Base-by-base conservation (phyloP, 1,140 invertebrate genomes). In the Drosophila pectinifera region DNA sequence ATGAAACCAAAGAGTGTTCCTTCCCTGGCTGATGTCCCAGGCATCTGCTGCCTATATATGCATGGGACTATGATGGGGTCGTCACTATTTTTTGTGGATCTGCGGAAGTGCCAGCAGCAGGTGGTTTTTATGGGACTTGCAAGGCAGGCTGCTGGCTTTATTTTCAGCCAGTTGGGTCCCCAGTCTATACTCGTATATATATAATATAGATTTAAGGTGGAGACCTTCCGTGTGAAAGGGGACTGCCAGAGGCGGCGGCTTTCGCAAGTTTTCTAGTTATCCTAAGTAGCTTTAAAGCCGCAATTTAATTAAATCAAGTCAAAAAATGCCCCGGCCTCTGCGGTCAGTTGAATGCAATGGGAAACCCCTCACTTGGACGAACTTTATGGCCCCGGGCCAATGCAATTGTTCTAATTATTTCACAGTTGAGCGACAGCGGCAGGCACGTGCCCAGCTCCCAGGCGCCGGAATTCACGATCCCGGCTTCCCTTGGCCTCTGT, bases 391-490 rank as follows among this genome's bases (percentile, higher is more conserved):
- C 68, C 68, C 49, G 73, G 78, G 68, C 83, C 43, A 73, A 86
- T 86, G 75, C 83, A 86, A 86, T 86, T 86, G 78, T 67, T 78
- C 46, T 86, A 86, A 86, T 83, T 88, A 79, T 88, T 76, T 82
- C 54, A 54, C 38, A 76, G 69, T 57, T 43, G 51, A 82, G 64
- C 67, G 70, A 58, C 51, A 58, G 64, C 67, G 70, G 43, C 31
- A 54, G 41, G 83, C 79, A 88, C 83, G 76, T 83, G 83, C 73
- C 48, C 26, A 8, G 34, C 31, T 68, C 64, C 42, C 51, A 57
- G 64, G 39, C 65, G 34, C 41, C 63, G 63, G 67, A 48, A 69
- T 14, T 26, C 42, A 41, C 22, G 48, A 34, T 70, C 34, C 41
- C 63, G 34, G 18, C 28, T 42, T 43, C 28, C 59, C 31, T 24